Percentiles rank a stretch among this genome's conserved stretches.
Conservation (phyloP, 2,113 vertebrate species). For the Tenrec ecaudatus region DNA sequence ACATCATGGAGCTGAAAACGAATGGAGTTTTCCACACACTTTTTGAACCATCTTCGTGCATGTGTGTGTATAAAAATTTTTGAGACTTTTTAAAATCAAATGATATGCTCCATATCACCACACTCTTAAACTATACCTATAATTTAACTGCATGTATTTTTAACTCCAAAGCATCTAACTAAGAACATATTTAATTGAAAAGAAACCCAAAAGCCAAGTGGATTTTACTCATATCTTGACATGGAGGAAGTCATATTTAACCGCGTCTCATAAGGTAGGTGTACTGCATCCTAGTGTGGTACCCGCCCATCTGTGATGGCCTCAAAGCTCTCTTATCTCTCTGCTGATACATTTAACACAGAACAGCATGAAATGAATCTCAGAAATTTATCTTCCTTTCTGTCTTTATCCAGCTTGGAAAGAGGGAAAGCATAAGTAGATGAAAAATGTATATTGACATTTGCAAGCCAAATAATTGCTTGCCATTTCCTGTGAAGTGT, state of each 20-base stretch:
- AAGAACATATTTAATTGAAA: background rate
- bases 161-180: background rate
- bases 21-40: no score
- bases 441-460: slow-evolving; percentile 75
- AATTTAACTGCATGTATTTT: background rate
- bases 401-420: slow-evolving; percentile 40
- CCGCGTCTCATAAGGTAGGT: background rate
- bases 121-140: background rate
- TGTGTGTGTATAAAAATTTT: no score
- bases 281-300: background rate
- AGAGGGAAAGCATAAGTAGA: slow-evolving; percentile 38
- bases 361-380: slow-evolving; percentile 29
- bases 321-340: background rate
- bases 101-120: background rate
- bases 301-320: background rate
- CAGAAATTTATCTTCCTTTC: slow-evolving; percentile 41
- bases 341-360: slow-evolving; percentile 17
- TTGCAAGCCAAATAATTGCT: slow-evolving; percentile 69
- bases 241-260: background rate
- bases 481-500: slow-evolving; percentile 60
- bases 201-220: background rate
- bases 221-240: background rate
- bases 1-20: no score
- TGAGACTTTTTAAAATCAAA: no score
- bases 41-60: no score